Conservation (phyloP, 2,797 vertebrate genomes). For the Aplochiton taeniatus region DNA sequence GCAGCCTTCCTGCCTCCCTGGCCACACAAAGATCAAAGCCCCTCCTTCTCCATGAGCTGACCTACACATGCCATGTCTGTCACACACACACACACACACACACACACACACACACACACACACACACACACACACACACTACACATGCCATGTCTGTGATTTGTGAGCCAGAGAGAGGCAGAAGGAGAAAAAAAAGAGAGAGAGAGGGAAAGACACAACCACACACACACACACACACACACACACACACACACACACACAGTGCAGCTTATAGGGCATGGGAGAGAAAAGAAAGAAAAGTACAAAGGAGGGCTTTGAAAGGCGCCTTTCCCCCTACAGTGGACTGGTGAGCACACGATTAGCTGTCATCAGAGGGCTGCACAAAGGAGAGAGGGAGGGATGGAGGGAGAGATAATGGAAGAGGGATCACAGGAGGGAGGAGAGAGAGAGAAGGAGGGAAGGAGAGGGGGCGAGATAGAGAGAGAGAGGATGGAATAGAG, state of each 20-base stretch:
- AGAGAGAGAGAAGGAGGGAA: background rate
- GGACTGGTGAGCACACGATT: conserved; percentile 68
- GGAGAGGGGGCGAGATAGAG: background rate
- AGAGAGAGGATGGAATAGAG: background rate
- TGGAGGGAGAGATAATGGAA: background rate
- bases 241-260: too few relatives aligned
- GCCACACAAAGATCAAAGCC: conserved; percentile 70
- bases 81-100: too few relatives aligned
- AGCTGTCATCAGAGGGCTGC: conserved; percentile 64
- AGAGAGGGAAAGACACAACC: conserved; percentile 3
- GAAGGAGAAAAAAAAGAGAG: conserved; percentile 13
- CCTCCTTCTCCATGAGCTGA: conserved; percentile 75
- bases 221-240: too few relatives aligned
- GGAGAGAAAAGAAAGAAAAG: conserved; percentile 49
- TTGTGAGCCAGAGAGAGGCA: conserved; percentile 63
- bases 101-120: too few relatives aligned
- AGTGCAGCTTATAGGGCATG: conserved; percentile 30
- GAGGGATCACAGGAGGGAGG: background rate
- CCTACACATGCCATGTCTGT: conserved; percentile 69
- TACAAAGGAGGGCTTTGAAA: conserved; percentile 61
- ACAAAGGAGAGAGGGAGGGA: conserved; percentile 61
- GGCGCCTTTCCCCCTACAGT: conserved; percentile 50
- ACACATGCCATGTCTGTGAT: conserved; percentile 69
- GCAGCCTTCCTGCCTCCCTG: conserved; percentile 43
- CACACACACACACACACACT: too few relatives aligned